Evolutionary conservation across 2,797 vertebrate genomes (phyloP), one percentile per base, ranked within the genome.

Genomic region (Bradypus variegatus): DNA sequence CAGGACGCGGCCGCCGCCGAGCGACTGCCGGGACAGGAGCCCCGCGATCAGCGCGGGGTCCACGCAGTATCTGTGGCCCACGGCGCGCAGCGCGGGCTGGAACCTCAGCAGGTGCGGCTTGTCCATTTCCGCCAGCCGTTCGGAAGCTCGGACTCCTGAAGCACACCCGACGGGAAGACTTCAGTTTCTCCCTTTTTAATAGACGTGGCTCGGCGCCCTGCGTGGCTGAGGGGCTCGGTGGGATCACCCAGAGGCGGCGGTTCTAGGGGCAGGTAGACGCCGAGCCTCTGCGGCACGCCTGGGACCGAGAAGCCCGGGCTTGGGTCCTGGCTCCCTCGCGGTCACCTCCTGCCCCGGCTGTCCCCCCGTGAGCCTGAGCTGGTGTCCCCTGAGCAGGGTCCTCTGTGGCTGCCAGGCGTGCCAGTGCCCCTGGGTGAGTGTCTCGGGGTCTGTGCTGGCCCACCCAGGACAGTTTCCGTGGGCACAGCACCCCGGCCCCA

Each of bases 1-100:
- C 77, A 95, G 92, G 27, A 73, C 10, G 10, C 65, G 88, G 87
- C 96, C 95, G 64, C 94, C 94, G 1, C 94, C 94, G 1, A 90
- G 96, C 3, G 94, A 93, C 90, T 97, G 95, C 78, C 96, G 89
- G 78, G 96, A 97, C 86, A 97, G 87, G 55, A 97, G 91, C 36
- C 73, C 96, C 76, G 96, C 91, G 21, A 96, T 97, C 89, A 97
- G 12, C 9, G 96, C 95, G 94, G 94, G 94, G 86, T 96, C 96
- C 76, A 97, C 0, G 19, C 91, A 91, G 70, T 96, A 94, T 78
- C 82, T 94, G 5, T 60, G 86, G 80, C 95, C 95, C n/a, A 36
- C 90, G 4, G 81, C 45, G 33, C 1, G 70, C 58, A 96, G 95
- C 11, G 81, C 81, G 48, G 55, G 50, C 9, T 91, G 65, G 27